phyloP scores from a whole-genome alignment of 2,113 vertebrate genomes.

The Mormyrus lacerda region DNA sequence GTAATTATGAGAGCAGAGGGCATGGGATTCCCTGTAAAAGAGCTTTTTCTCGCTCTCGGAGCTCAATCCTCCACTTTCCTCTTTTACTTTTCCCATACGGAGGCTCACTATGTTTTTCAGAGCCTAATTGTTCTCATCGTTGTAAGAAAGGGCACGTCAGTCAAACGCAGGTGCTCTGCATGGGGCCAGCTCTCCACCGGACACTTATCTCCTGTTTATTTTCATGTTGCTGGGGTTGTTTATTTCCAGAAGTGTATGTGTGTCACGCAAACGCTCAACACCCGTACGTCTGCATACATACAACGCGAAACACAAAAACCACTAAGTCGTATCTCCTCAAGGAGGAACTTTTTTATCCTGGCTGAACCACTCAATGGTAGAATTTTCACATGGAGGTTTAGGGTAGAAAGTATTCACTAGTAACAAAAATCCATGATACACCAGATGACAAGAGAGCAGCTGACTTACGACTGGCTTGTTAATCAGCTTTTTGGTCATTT shows the following conservation, averaged over 20 bases:
- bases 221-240: constrained; percentile 33
- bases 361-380: constrained; percentile 43
- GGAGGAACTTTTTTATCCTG: constrained; percentile 41
- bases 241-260: constrained; percentile 35
- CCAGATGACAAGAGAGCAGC: constrained; percentile 14
- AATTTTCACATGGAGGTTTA: constrained; percentile 29
- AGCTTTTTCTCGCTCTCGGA: constrained; percentile 32
- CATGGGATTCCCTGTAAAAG: constrained; percentile 44
- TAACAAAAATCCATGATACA: constrained; percentile 21
- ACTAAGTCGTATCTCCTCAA: constrained; percentile 38
- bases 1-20: constrained; percentile 55
- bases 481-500: neutral
- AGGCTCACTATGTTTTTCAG: constrained; percentile 63
- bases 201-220: constrained; percentile 12
- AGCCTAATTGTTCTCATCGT: constrained; percentile 72
- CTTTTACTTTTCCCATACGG: constrained; percentile 62
- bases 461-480: neutral
- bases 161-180: constrained; percentile 68
- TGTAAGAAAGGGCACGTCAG: constrained; percentile 72
- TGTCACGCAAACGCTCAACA: constrained; percentile 42
- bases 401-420: constrained; percentile 18
- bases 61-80: constrained; percentile 49
- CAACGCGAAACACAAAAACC: constrained; percentile 24
- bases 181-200: constrained; percentile 55
- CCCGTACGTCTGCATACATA: constrained; percentile 34